Percentiles rank a stretch among this genome's conserved stretches.
Conservation (phyloP, 2,797 vertebrate species). For the Lerista edwardsae region DNA sequence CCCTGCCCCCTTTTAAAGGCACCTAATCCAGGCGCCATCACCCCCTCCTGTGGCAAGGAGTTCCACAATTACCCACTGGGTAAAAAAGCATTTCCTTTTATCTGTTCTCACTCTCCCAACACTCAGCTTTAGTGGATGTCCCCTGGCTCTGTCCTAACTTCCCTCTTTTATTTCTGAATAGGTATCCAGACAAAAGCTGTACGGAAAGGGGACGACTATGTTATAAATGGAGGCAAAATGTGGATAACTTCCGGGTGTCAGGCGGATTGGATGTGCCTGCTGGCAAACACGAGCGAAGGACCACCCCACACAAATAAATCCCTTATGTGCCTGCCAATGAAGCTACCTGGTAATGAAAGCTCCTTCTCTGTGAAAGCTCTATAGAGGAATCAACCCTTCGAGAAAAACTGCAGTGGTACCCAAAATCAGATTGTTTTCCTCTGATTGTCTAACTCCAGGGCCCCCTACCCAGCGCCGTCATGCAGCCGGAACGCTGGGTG, state of each 20-base stretch:
- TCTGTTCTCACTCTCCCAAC: too few species aligned
- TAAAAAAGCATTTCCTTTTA: too few species aligned
- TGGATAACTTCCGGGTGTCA: constrained; percentile 84
- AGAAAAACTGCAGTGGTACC: background rate
- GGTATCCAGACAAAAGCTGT: constrained; percentile 85
- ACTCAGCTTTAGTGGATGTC: too few species aligned
- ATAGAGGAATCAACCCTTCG: too few species aligned
- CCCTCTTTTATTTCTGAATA: constrained; percentile 60
- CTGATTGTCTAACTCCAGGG: too few species aligned
- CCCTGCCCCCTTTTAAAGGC: too few species aligned
- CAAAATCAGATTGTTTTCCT: background rate
- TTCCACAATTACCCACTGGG: too few species aligned
- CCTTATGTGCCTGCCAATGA: constrained; percentile 87
- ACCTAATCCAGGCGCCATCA: too few species aligned
- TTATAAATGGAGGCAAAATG: constrained; percentile 88
- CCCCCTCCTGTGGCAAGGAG: too few species aligned
- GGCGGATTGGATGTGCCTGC: constrained; percentile 88
- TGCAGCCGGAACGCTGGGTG: too few species aligned
- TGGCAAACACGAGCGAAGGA: constrained; percentile 83
- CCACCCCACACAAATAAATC: constrained; percentile 85
- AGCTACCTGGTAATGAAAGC: constrained; percentile 78
- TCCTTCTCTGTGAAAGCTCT: background rate
- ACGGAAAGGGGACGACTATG: constrained; percentile 80
- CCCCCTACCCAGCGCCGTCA: too few species aligned
- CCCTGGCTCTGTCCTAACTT: background rate